Conservation (phyloP, 1,140 invertebrate species). For the Proales similis region DNA sequence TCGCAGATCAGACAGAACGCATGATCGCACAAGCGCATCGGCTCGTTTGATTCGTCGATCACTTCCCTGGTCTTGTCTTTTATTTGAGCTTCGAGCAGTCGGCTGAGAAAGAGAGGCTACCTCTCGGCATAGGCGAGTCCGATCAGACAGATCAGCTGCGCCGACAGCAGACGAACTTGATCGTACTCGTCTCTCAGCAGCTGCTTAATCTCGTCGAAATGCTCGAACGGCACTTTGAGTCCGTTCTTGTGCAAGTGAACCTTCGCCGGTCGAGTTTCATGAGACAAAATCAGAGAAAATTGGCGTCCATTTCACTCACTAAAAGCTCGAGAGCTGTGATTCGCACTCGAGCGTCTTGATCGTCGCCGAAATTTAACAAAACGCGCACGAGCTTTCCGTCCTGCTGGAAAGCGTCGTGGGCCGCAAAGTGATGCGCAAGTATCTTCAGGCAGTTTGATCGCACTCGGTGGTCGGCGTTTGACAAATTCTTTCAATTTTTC, state of each 20-base stretch:
- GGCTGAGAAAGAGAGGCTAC: constrained; percentile 54
- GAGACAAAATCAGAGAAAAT: neutral
- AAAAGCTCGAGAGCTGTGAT: constrained; percentile 76
- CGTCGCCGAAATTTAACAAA: constrained; percentile 43
- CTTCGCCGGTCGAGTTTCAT: constrained; percentile 44
- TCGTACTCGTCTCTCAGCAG: constrained; percentile 88
- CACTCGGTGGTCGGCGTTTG: constrained; percentile 66
- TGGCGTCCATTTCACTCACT: constrained; percentile 54
- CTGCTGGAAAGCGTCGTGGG: constrained; percentile 37
- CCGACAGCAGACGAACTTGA: constrained; percentile 73
- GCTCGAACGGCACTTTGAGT: constrained; percentile 64
- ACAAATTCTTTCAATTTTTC: constrained; percentile 57
- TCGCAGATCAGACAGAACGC: constrained; percentile 91
- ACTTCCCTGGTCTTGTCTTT: constrained; percentile 38
- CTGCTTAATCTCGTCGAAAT: constrained; percentile 72
- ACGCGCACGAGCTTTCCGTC: constrained; percentile 40
- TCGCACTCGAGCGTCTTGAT: constrained; percentile 80
- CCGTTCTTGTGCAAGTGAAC: constrained; percentile 67
- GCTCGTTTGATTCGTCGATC: constrained; percentile 45
- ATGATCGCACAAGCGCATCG: constrained; percentile 76
- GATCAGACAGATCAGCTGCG: constrained; percentile 75
- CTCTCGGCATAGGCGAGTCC: constrained; percentile 77
- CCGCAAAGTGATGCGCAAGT: constrained; percentile 53
- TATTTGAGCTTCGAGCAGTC: neutral
- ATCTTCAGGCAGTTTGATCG: constrained; percentile 70